Conservation (phyloP, 1,140 invertebrate species). For the Yoshiicerus persimilis region DNA sequence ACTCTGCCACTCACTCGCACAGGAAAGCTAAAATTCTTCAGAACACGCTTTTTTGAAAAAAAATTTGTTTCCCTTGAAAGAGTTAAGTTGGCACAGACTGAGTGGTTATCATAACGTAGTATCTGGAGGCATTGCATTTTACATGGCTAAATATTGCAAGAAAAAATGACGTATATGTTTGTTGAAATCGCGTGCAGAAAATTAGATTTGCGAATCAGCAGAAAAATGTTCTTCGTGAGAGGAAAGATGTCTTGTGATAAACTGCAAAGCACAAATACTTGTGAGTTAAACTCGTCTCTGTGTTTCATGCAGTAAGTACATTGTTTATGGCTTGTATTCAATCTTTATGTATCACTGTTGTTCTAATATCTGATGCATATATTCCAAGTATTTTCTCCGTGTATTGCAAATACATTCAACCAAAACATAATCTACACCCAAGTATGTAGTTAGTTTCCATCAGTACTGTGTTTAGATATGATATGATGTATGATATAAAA, state of each 20-base stretch:
- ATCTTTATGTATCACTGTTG: neutral
- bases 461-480: neutral
- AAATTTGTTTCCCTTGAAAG: neutral
- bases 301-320: neutral
- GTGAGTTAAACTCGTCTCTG: slow-evolving; percentile 6
- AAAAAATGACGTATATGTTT: neutral
- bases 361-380: neutral
- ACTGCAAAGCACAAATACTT: neutral
- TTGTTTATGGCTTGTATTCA: neutral
- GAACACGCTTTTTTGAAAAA: neutral
- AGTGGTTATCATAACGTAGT: neutral
- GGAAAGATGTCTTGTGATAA: slow-evolving; percentile 25
- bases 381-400: neutral
- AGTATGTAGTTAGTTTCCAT: neutral
- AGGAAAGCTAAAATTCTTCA: neutral
- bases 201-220: slow-evolving; percentile 41
- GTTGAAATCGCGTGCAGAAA: slow-evolving; percentile 46
- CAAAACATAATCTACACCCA: neutral
- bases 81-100: neutral
- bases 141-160: neutral
- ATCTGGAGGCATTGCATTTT: neutral
- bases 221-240: slow-evolving; percentile 35
- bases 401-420: neutral
- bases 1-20: neutral
- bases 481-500: neutral